phyloP scores from a whole-genome alignment of 2,888 invertebrate genomes.

The Quadriops clusia region DNA sequence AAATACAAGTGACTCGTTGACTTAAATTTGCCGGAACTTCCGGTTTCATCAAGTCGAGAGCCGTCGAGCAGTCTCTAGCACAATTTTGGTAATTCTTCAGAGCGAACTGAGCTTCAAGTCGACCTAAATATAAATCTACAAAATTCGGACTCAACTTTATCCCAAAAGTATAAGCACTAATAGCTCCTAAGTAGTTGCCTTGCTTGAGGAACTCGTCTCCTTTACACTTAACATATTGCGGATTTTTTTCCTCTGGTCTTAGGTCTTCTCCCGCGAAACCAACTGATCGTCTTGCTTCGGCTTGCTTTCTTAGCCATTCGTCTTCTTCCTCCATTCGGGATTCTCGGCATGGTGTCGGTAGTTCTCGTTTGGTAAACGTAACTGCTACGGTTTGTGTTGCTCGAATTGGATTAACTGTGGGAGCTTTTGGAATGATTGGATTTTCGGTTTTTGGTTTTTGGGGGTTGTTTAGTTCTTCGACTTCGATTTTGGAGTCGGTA shows the following conservation, averaged over 20 bases:
- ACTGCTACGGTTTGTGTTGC: slow-evolving; percentile 48
- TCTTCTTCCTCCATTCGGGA: slow-evolving; percentile 59
- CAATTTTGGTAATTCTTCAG: slow-evolving; percentile 56
- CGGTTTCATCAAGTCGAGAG: slow-evolving; percentile 63
- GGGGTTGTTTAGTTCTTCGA: slow-evolving; percentile 2
- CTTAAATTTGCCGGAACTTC: slow-evolving; percentile 57
- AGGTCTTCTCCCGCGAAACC: slow-evolving; percentile 64
- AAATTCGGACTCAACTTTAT: slow-evolving; percentile 60
- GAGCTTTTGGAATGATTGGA: slow-evolving; percentile 9
- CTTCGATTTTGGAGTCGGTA: slow-evolving; percentile 10
- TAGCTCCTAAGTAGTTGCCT: slow-evolving; percentile 65
- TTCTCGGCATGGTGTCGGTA: slow-evolving; percentile 73
- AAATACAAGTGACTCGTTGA: slow-evolving; percentile 60
- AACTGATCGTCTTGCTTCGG: slow-evolving; percentile 53
- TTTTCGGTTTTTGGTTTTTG: slow-evolving; percentile 3
- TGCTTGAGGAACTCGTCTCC: slow-evolving; percentile 66
- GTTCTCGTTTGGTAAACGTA: slow-evolving; percentile 60
- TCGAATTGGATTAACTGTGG: slow-evolving; percentile 31
- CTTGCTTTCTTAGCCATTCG: slow-evolving; percentile 70
- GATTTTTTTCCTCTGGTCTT: slow-evolving; percentile 69
- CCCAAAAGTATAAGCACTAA: slow-evolving; percentile 72
- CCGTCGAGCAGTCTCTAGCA: slow-evolving; percentile 48
- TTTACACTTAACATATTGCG: slow-evolving; percentile 70
- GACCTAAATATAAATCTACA: slow-evolving; percentile 60
- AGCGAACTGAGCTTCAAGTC: slow-evolving; percentile 73